Percentiles rank a stretch among this genome's conserved stretches.
Conservation (phyloP, 2,113 vertebrate species). For the Daphoenositta chrysoptera region DNA sequence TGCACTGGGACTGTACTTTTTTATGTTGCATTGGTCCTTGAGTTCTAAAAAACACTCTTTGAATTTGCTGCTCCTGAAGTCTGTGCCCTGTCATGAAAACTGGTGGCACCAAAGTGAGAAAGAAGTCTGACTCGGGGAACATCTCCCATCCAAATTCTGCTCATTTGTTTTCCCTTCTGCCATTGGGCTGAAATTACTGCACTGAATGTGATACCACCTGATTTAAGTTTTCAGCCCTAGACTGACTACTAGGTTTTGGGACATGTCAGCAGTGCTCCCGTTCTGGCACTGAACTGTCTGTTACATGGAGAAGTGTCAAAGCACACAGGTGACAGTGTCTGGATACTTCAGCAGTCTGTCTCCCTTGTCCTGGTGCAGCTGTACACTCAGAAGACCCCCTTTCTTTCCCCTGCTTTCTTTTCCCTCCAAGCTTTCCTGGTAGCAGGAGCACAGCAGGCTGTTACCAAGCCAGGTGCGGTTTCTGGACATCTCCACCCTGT, state of each 20-base stretch:
- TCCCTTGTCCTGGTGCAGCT: background rate
- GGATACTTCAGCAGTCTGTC: background rate
- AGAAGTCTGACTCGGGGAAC: rapidly evolving
- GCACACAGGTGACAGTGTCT: background rate
- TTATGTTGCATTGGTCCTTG: background rate
- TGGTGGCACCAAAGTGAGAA: background rate
- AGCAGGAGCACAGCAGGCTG: background rate
- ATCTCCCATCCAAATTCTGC: background rate
- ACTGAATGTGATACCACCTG: background rate
- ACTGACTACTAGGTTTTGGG: background rate
- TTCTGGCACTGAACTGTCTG: background rate
- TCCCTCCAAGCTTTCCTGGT: background rate
- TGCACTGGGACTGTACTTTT: background rate
- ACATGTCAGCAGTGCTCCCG: background rate
- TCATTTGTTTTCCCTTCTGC: background rate
- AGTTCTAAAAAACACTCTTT: background rate
- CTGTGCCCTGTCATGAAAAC: background rate
- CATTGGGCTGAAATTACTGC: background rate
- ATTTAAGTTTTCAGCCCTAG: background rate
- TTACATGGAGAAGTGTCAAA: background rate
- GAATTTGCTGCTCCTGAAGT: background rate
- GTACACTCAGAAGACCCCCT: background rate
- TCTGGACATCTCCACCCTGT: background rate
- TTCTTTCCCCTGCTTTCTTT: background rate
- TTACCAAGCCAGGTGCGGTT: background rate